Evolutionary conservation across 2,113 vertebrate species (phyloP).

Genomic region (Hyaena hyaena): DNA sequence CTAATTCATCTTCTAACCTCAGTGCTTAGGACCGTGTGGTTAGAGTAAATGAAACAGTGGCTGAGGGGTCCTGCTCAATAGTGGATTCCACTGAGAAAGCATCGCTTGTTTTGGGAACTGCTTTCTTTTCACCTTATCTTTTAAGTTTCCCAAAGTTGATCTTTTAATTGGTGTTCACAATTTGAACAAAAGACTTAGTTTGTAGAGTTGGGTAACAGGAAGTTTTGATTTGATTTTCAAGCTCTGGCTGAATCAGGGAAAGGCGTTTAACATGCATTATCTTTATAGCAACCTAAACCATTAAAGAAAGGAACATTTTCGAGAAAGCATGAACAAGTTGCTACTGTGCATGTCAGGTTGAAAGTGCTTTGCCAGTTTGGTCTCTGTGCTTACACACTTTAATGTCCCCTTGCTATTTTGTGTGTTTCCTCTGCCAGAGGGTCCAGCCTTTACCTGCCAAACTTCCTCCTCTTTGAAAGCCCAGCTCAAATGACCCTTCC

Average conservation of each 20-base stretch:
- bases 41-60: background rate
- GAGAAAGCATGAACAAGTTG: background rate
- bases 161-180: background rate
- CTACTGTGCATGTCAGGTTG: background rate
- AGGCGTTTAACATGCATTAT: background rate
- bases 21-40: no score
- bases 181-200: background rate
- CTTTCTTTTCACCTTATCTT: background rate
- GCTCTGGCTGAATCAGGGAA: background rate
- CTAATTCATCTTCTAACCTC: background rate
- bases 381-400: background rate
- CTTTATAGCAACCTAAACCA: background rate
- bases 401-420: background rate
- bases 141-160: background rate
- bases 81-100: background rate
- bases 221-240: background rate
- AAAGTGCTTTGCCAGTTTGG: background rate
- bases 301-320: background rate
- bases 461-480: constrained; percentile 11
- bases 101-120: background rate
- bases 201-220: background rate
- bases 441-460: background rate
- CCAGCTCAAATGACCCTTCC: background rate
- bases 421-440: background rate
- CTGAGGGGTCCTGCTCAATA: background rate